phyloP scores from a whole-genome alignment of 2,888 invertebrate genomes.

The Xiphydria camelus region DNA sequence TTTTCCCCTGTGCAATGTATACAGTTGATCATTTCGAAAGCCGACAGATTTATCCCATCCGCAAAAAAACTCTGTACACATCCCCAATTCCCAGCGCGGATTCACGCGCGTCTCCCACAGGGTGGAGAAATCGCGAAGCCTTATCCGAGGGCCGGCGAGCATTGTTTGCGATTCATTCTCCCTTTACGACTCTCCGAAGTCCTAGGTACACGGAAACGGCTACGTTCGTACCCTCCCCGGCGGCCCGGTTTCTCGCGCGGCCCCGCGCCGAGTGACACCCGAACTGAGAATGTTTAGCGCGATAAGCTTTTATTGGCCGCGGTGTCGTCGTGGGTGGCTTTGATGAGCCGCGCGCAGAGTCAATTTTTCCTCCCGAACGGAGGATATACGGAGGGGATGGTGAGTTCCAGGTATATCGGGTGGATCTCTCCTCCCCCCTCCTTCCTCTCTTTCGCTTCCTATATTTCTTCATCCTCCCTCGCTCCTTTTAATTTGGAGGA shows the following conservation, averaged over 20 bases:
- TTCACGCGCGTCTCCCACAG: neutral
- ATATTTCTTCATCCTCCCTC: too few species aligned
- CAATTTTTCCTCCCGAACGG: too few species aligned
- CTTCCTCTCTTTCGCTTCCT: slow-evolving; percentile 3
- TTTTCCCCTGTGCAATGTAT: too few species aligned
- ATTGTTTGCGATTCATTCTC: slow-evolving; percentile 33
- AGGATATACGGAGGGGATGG: too few species aligned
- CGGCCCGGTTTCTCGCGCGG: neutral
- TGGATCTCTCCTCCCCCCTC: too few species aligned
- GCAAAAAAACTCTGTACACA: too few species aligned
- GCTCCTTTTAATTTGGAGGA: too few species aligned
- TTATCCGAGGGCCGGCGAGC: slow-evolving; percentile 18
- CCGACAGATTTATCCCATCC: too few species aligned
- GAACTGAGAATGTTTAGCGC: slow-evolving; percentile 36
- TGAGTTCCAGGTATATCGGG: too few species aligned
- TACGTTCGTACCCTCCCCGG: neutral
- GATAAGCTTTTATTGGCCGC: slow-evolving; percentile 47
- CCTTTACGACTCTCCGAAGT: slow-evolving; percentile 35
- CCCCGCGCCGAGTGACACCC: slow-evolving; percentile 23
- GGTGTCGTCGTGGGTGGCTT: slow-evolving; percentile 31
- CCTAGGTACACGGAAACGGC: slow-evolving; percentile 35
- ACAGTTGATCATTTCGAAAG: too few species aligned
- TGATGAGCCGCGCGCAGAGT: too few species aligned
- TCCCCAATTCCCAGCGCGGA: too few species aligned
- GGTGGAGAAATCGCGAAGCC: slow-evolving; percentile 5